These are phyloP conservation scores for Caranx ignobilis DNA, from an alignment of 2,113 vertebrate species.

Conservation along the genomic window DNA sequence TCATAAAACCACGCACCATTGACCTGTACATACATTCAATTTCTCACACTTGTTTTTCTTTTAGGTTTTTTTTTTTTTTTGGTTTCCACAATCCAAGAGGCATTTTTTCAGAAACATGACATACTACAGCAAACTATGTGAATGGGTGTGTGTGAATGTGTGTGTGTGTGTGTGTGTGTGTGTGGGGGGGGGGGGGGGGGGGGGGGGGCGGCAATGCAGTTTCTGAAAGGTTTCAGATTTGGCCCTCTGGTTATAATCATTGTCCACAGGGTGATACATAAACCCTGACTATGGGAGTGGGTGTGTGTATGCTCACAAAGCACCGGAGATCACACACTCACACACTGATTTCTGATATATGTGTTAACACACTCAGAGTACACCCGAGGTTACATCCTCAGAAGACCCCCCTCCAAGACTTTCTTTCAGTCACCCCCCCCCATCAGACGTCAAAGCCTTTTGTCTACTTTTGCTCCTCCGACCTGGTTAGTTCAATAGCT, in stretches of 20 bases:
- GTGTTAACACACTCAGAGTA: slow-evolving; percentile 2
- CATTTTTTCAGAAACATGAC: not conserved
- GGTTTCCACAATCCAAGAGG: not conserved
- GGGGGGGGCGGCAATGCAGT: not conserved
- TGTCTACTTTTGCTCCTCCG: slow-evolving; percentile 53
- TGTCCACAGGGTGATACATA: slow-evolving; percentile 33
- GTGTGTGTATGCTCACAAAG: slow-evolving; percentile 44
- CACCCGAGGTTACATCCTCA: slow-evolving; percentile 7
- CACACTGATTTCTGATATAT: slow-evolving; percentile 3
- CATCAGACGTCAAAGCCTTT: slow-evolving; percentile 29
- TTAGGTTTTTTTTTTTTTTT: not conserved
- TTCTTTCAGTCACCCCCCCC: slow-evolving; percentile 22
- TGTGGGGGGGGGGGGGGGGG: too few relatives aligned
- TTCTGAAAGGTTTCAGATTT: slow-evolving; percentile 46
- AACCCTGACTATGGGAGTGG: slow-evolving; percentile 22
- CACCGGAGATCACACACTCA: not conserved
- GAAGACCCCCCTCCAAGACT: not conserved
- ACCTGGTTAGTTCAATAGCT: slow-evolving; percentile 73
- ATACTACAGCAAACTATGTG: not conserved
- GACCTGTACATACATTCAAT: not conserved
- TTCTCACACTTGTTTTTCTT: not conserved
- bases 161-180: not conserved
- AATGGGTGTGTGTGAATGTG: not conserved
- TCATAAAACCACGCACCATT: not conserved
- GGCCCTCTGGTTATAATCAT: slow-evolving; percentile 44